These are phyloP conservation scores for Caenorhabditis sp. DNA, from an alignment of 2,888 invertebrate species.

Conservation along the genomic window DNA sequence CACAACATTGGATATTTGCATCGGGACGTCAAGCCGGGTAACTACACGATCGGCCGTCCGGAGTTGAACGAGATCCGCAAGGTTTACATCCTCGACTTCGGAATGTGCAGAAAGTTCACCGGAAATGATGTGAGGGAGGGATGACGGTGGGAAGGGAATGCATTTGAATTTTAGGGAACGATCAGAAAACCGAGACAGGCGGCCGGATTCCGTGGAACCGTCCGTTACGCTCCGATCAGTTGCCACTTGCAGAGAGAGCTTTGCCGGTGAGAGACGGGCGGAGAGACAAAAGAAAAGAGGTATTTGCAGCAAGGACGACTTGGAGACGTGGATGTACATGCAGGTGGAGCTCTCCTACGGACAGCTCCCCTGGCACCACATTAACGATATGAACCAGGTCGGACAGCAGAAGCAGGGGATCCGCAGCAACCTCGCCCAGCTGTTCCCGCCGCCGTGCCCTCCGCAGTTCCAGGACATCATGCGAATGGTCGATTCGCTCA, in stretches of 20 bases:
- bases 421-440: conserved; percentile 58
- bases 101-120: conserved; percentile 64
- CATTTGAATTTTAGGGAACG: conserved; percentile 61
- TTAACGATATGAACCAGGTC: conserved; percentile 72
- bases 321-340: conserved; percentile 73
- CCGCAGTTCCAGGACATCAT: conserved; percentile 51
- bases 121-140: conserved; percentile 50
- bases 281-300: no score
- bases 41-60: conserved; percentile 64
- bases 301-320: conserved; percentile 63
- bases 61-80: conserved; percentile 67
- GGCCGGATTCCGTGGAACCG: conserved; percentile 76
- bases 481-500: conserved; percentile 65
- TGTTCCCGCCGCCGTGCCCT: conserved; percentile 66
- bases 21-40: conserved; percentile 65
- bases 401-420: conserved; percentile 70
- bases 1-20: conserved; percentile 73
- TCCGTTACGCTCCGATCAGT: conserved; percentile 74
- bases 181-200: conserved; percentile 74
- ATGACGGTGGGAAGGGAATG: no score
- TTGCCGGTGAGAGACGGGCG: conserved; percentile 66
- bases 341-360: conserved; percentile 70
- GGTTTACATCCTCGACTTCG: conserved; percentile 69
- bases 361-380: conserved; percentile 69
- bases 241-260: conserved; percentile 74